Conservation (phyloP, 2,113 vertebrate species). For the Otocyon megalotis region DNA sequence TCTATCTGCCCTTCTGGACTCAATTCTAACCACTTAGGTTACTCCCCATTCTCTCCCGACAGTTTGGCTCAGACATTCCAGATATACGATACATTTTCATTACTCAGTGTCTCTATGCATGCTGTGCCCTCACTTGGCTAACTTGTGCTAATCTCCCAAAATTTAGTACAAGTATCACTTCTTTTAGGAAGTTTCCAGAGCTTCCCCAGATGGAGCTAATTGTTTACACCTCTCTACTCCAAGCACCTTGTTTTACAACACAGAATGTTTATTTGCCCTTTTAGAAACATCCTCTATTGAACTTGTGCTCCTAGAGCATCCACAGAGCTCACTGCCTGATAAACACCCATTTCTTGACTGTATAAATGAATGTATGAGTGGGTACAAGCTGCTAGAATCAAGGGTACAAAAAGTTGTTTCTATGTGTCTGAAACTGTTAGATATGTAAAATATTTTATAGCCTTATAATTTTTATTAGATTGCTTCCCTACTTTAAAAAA, state of each 20-base stretch:
- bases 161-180: not conserved
- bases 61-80: not conserved
- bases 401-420: not conserved
- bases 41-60: not conserved
- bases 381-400: not conserved
- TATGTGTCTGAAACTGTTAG: not conserved
- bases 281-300: not conserved
- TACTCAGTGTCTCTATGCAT: not conserved
- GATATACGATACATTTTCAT: not conserved
- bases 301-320: not conserved
- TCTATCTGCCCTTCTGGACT: not conserved
- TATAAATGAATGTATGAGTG: not conserved
- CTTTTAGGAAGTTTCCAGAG: not conserved
- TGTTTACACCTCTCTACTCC: not conserved
- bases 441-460: not conserved
- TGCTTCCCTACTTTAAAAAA: not conserved
- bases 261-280: not conserved
- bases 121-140: not conserved
- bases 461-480: not conserved
- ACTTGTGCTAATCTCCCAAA: not conserved
- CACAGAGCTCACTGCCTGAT: not conserved
- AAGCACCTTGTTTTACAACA: not conserved
- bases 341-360: not conserved
- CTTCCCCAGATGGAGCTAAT: not conserved
- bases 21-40: not conserved